phyloP scores from a whole-genome alignment of 2,113 vertebrate species.

The Gasterosteus aculeatus region DNA sequence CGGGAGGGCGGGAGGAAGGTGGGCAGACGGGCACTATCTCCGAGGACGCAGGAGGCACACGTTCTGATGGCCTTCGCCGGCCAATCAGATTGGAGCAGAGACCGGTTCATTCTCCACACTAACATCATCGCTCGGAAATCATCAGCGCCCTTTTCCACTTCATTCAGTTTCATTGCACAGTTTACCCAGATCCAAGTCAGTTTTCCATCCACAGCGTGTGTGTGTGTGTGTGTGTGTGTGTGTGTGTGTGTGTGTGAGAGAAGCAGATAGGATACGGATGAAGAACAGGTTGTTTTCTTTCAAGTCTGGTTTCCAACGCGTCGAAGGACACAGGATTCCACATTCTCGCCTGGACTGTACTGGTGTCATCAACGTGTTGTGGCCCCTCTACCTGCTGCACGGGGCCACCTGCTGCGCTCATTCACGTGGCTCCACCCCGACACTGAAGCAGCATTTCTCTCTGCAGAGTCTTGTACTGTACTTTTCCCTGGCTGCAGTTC shows the following conservation, averaged over 20 bases:
- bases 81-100: constrained; percentile 54
- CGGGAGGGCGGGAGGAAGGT: neutral
- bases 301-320: neutral
- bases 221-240: too few species aligned
- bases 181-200: constrained; percentile 10
- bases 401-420: constrained; percentile 58
- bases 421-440: neutral
- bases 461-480: constrained; percentile 30
- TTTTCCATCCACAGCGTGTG: constrained; percentile 13
- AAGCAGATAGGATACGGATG: neutral
- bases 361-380: neutral
- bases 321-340: neutral
- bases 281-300: neutral
- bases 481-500: constrained; percentile 29
- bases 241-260: too few species aligned
- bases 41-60: constrained; percentile 19
- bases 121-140: constrained; percentile 38
- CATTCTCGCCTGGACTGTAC: neutral
- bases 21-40: neutral
- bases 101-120: constrained; percentile 52
- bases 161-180: constrained; percentile 49
- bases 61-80: constrained; percentile 44
- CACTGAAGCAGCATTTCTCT: constrained; percentile 15
- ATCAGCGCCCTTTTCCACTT: constrained; percentile 48
- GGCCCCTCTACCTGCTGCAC: constrained; percentile 18